Evolutionary conservation across 2,888 invertebrate genomes (phyloP).

Genomic region (Machimus rusticus): DNA sequence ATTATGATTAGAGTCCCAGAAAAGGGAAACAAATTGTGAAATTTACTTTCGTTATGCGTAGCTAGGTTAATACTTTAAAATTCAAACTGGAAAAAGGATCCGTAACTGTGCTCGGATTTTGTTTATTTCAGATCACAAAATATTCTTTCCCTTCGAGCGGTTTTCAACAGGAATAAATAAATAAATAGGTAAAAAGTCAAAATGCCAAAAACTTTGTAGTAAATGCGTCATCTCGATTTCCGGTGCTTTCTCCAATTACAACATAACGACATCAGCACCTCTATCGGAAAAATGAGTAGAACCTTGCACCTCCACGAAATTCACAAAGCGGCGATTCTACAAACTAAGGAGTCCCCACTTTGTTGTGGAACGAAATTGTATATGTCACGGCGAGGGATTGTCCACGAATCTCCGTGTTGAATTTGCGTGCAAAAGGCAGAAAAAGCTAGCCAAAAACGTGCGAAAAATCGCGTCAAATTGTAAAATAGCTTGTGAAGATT

Average conservation of each 20-base stretch:
- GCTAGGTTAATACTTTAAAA: no score
- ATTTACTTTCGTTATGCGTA: no score
- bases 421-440: background rate
- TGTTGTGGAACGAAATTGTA: background rate
- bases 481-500: background rate
- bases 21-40: no score
- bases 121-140: no score
- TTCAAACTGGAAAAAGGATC: no score
- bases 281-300: background rate
- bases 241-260: background rate
- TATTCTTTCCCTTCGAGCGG: no score
- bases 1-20: no score
- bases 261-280: background rate
- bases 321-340: background rate
- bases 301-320: background rate
- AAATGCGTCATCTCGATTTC: background rate
- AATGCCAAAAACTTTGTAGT: background rate
- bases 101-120: no score
- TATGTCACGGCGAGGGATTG: constrained; percentile 12
- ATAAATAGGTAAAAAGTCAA: no score
- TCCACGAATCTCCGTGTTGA: background rate
- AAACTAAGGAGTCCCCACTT: background rate
- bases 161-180: no score
- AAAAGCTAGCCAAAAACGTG: background rate
- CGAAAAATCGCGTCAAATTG: background rate